A percentile compares a stretch with the other conserved stretches of the same genome.
phyloP scores from a whole-genome alignment of 2,113 vertebrate species.

The Scolopax mira region DNA sequence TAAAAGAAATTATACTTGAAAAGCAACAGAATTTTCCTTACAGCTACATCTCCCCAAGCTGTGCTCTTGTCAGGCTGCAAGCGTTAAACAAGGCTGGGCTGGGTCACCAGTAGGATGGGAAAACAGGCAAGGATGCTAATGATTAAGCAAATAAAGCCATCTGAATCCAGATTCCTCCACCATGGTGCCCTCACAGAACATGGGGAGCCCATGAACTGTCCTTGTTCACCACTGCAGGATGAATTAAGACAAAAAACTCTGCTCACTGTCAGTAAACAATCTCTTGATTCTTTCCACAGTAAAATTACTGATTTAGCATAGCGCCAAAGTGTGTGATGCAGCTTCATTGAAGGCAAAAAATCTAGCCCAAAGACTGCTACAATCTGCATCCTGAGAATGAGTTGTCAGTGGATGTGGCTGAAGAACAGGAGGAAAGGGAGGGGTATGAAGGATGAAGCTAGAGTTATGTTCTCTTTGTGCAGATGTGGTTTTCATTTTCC shows the following conservation, averaged over 20 bases:
- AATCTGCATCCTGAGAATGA: not conserved
- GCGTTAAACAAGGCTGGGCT: not conserved
- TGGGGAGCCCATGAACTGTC: not conserved
- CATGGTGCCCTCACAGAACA: not conserved
- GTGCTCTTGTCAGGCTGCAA: constrained; percentile 5
- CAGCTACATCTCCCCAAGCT: not conserved
- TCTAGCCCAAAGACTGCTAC: not conserved
- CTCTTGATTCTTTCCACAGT: not conserved
- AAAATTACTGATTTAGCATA: not conserved
- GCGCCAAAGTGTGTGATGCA: accelerated
- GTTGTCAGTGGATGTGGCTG: not conserved
- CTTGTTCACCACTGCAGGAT: not conserved
- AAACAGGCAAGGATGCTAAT: not conserved
- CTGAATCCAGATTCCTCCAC: not conserved
- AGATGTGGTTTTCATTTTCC: constrained; percentile 8
- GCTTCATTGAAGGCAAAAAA: not conserved
- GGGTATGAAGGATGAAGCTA: not conserved
- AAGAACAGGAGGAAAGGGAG: not conserved
- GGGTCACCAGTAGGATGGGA: not conserved
- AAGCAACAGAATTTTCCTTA: not conserved
- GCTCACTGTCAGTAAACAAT: not conserved
- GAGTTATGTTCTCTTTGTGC: not conserved
- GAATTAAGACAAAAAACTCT: not conserved
- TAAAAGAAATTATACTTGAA: constrained; percentile 1
- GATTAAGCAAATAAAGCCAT: not conserved